phyloP scores from a whole-genome alignment of 1,140 invertebrate species.

The Zaprionus gabonicus region DNA sequence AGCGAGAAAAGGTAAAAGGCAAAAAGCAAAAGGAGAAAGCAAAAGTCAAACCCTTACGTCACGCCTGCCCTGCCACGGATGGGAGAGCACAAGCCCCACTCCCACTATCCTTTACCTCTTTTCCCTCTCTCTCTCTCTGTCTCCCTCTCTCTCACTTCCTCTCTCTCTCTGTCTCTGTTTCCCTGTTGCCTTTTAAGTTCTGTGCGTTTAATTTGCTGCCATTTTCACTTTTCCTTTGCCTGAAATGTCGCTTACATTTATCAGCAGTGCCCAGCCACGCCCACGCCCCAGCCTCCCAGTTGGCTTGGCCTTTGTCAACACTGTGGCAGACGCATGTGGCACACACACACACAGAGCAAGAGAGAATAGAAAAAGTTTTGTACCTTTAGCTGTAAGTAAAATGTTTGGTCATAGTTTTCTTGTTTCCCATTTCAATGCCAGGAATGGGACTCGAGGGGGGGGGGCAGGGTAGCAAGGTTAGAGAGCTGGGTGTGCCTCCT shows the following conservation, averaged over 20 bases:
- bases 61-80: not conserved
- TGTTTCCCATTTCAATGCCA: not conserved
- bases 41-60: slow-evolving; percentile 35
- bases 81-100: not conserved
- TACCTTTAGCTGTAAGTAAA: slow-evolving; percentile 70
- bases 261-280: slow-evolving; percentile 46
- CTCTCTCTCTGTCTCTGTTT: not conserved
- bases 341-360: not conserved
- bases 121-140: not conserved
- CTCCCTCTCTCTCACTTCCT: not conserved
- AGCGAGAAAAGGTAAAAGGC: slow-evolving; percentile 42
- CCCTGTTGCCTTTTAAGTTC: slow-evolving; percentile 58
- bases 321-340: slow-evolving; percentile 47
- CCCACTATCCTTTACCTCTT: slow-evolving; percentile 1
- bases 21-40: not conserved
- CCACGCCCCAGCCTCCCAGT: not conserved
- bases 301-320: slow-evolving; percentile 72
- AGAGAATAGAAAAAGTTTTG: slow-evolving; percentile 57
- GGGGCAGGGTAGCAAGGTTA: not conserved
- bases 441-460: not conserved
- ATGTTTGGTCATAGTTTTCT: slow-evolving; percentile 65
- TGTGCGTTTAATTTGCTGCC: slow-evolving; percentile 74
- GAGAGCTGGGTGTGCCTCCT: not conserved
- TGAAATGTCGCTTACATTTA: slow-evolving; percentile 56
- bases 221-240: slow-evolving; percentile 73